Conservation (phyloP, 2,888 invertebrate genomes). For the Troilus luridus region DNA sequence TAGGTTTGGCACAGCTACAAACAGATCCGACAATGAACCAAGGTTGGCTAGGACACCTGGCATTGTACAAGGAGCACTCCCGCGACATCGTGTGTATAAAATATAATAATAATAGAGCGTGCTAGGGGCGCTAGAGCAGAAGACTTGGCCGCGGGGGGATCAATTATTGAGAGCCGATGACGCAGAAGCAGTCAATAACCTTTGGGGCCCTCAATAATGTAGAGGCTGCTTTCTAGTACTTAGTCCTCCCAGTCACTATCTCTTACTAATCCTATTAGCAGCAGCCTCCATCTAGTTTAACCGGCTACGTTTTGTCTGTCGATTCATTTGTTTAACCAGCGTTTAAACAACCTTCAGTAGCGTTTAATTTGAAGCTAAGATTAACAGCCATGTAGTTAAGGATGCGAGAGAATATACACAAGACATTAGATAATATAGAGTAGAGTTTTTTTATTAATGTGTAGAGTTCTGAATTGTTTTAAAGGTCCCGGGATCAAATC, state of each 20-base stretch:
- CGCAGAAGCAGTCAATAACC: constrained; percentile 6
- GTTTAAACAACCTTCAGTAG: not conserved
- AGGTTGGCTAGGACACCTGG: not conserved
- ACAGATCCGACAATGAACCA: not conserved
- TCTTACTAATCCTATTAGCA: not conserved
- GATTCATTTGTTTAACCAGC: not conserved
- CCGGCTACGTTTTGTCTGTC: not conserved
- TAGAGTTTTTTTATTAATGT: too few species aligned
- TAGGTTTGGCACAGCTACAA: not conserved
- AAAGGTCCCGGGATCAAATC: too few species aligned
- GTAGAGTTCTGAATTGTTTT: too few species aligned
- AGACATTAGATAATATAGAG: too few species aligned
- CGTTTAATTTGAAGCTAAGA: not conserved
- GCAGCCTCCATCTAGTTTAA: not conserved
- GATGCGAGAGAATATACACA: not conserved
- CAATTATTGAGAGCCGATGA: constrained; percentile 2
- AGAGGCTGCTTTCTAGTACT: not conserved
- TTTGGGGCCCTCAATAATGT: not conserved
- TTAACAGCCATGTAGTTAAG: not conserved
- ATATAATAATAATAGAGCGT: not conserved
- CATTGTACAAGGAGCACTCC: not conserved
- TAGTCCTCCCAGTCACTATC: not conserved
- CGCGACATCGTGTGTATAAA: not conserved
- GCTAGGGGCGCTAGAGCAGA: not conserved
- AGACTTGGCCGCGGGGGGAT: not conserved